A percentile compares a stretch with the other conserved stretches of the same genome.
Conservation (phyloP, 2,113 vertebrate species). For the Tichodroma muraria region DNA sequence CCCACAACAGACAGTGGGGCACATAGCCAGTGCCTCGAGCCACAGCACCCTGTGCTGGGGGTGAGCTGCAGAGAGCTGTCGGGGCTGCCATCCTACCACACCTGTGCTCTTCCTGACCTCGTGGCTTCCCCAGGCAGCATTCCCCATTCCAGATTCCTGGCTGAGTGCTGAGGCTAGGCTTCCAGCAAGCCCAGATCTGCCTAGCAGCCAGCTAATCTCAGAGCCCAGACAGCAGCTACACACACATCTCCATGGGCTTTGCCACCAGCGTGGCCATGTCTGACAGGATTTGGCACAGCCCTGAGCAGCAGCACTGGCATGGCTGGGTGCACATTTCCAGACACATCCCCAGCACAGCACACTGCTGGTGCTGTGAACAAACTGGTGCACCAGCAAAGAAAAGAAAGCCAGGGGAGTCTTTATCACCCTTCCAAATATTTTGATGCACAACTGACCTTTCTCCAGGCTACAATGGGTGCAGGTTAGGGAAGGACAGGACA, state of each 20-base stretch:
- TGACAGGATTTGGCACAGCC: neutral
- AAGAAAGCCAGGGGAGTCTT: neutral
- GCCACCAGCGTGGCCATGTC: neutral
- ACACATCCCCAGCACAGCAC: neutral
- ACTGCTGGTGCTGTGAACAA: neutral
- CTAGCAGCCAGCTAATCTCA: neutral
- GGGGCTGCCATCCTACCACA: neutral
- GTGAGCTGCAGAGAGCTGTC: neutral
- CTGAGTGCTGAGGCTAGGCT: neutral
- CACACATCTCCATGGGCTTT: neutral
- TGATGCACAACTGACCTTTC: neutral
- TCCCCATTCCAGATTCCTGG: neutral
- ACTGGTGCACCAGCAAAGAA: neutral
- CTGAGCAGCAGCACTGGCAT: neutral
- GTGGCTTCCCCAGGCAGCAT: neutral
- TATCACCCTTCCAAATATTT: neutral
- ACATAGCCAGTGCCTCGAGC: neutral
- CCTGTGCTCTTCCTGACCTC: neutral
- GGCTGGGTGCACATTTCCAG: neutral
- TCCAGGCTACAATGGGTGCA: fast-evolving
- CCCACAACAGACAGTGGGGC: neutral
- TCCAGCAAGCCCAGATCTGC: neutral
- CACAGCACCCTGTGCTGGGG: neutral
- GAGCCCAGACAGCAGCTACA: neutral
- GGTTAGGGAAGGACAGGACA: neutral